A percentile compares a stretch with the other conserved stretches of the same genome.
These are phyloP conservation scores for Bergia sp. DNA, from an alignment of 92 coral and sea anemone species.

Conservation along the genomic window DNA sequence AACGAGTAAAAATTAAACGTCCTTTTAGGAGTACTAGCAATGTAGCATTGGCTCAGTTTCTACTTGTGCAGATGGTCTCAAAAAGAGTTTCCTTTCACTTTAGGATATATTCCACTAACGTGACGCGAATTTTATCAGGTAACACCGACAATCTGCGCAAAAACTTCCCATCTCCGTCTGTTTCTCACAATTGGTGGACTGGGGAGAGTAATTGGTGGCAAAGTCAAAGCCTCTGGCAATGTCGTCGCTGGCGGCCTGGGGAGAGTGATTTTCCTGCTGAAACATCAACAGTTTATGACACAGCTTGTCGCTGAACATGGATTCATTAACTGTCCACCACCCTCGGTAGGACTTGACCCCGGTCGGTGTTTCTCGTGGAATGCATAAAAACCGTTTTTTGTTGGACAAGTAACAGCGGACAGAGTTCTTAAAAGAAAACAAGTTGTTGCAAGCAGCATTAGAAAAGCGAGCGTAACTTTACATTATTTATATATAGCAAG, in stretches of 20 bases:
- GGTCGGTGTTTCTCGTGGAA: slow-evolving; percentile 25
- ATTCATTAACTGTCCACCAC: slow-evolving; percentile 32
- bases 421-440: slow-evolving; percentile 10
- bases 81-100: no score
- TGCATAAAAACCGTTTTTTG: slow-evolving; percentile 24
- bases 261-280: slow-evolving; percentile 1
- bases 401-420: slow-evolving; percentile 30
- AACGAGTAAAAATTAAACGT: no score
- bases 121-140: no score
- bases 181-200: slow-evolving; percentile 1
- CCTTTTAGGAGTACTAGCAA: no score
- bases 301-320: slow-evolving; percentile 3
- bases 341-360: slow-evolving; percentile 30
- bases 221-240: neutral
- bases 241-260: neutral
- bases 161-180: slow-evolving; percentile 7
- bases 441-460: neutral
- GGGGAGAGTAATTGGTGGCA: neutral
- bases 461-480: neutral
- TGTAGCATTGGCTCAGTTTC: no score
- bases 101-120: no score
- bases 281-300: neutral
- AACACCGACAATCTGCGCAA: neutral
- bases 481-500: no score
- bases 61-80: no score